These are phyloP conservation scores for Scolopax rusticola DNA, from an alignment of 2,797 vertebrate species.

Conservation along the genomic window DNA sequence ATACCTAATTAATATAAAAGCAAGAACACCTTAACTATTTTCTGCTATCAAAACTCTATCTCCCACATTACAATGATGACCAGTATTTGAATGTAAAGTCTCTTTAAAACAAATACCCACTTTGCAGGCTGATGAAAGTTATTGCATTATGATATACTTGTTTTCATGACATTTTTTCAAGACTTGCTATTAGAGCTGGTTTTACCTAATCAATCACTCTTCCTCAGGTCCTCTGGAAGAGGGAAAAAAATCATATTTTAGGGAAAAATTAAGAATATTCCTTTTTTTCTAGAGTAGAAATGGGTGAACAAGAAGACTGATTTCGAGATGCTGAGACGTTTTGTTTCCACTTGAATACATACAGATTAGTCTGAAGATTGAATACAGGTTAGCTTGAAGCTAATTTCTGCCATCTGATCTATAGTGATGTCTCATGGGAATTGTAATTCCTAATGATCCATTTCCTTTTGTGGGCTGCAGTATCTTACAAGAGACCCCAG, in stretches of 20 bases:
- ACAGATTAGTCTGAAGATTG: background rate
- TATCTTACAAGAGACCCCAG: background rate
- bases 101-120: background rate
- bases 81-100: background rate
- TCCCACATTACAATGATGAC: background rate
- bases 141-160: background rate
- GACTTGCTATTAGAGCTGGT: background rate
- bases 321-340: background rate
- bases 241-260: background rate
- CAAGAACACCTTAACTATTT: background rate
- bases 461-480: background rate
- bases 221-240: background rate
- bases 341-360: background rate
- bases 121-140: background rate
- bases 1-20: background rate
- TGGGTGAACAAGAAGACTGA: background rate
- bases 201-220: background rate
- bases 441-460: background rate
- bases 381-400: background rate
- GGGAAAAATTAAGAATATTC: background rate
- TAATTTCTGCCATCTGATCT: background rate
- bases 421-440: background rate
- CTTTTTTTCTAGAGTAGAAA: background rate
- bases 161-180: background rate
- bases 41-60: background rate